Base-by-base conservation (phyloP, 2,113 vertebrate species). In the Syrrhaptes paradoxus region DNA sequence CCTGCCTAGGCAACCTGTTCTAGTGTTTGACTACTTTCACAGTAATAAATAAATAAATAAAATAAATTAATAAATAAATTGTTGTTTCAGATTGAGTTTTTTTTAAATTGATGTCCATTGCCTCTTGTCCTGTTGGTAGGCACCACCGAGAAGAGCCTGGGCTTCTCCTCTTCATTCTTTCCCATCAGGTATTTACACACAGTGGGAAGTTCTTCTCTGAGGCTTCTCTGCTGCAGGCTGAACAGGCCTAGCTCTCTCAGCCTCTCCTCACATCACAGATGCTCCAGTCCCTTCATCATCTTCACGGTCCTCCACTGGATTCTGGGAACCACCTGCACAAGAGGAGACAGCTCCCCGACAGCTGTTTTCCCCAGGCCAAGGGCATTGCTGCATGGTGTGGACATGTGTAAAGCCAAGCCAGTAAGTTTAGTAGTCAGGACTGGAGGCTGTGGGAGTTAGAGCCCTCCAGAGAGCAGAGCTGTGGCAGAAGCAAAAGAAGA, bases 281-380 rank as follows among this genome's bases (percentile, higher is more conserved):
- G 17, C 17, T 93, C 25, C 46, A 58, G 28, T 54, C 32, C 25
- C 52, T 86, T 52, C 4, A 52, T 38, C 36, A 38, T 28, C 72
- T 59, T 46, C 70, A 59, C 2, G 11, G 34, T 32, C 41, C 58
- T 72, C 11, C 20, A 9, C 19, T 48, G 48, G 43, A 67, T 29
- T 36, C 34, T 7, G 14, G 62, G 51, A 62, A 87, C 45, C 55
- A 59, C 67, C 72, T 9, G 8, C 58, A 28, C 49, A 70, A 36
- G 49, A 66, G 32, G 13, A 32, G 29, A 57, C 7, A 31, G 51
- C 46, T 66, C 46, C 61, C 46, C 0, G 0, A 4, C 4, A 46
- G 41, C 71, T 54, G 36, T 72, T 79, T 48, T 86, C 48, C 31
- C 5, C 43, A 17, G 62, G 36, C 5, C 3, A 3, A 28, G 24